Base-by-base conservation (phyloP, 2,113 vertebrate genomes). In the Athene cunicularia region DNA sequence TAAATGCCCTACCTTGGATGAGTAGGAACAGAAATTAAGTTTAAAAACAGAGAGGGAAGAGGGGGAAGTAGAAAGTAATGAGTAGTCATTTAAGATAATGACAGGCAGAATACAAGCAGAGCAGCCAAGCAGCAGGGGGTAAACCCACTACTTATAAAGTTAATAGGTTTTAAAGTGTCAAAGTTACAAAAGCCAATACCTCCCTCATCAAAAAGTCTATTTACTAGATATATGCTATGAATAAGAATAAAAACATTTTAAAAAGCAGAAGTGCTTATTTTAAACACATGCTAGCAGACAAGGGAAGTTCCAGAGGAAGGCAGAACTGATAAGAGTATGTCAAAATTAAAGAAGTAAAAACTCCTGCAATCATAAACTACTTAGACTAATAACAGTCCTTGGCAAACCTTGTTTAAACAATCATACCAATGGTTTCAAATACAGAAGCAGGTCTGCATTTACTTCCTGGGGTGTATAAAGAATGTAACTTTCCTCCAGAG, bases 241-340 rank as follows among this genome's bases (percentile, higher is more conserved):
- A 47, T 81, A 71, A 41, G 28, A 71, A 84, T 32, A 6, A 60
- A 76, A 86, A 50, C 8, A 23, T 21, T 5, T 12, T 43, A 30
- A 8, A 86, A 92, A 84, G 50, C 23, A 58, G 90, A 94, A 88
- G 68, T 64, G 24, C 43, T 67, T 0, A 19, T 82, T 96, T 87
- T 64, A 55, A 85, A 88, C 11, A 28, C 17, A 39, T 33, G 32
- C 39, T 88, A 37, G 8, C 30, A 90, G 62, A 73, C 5, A 13
- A 64, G 81, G 90, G 88, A 85, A 90, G 52, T 92, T 94, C 77
- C 77, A 85, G 79, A 80, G n/a, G 35, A 90, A 92, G 26, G 35
- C 47, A 85, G 66, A 88, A 75, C 12, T 67, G 20, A 22, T 53
- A 43, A 85, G 43, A 30, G 30, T 41, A 35, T 16, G 18, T 53